Evolutionary conservation across 2,888 invertebrate species (phyloP).

Genomic region (Andrena dorsata): DNA sequence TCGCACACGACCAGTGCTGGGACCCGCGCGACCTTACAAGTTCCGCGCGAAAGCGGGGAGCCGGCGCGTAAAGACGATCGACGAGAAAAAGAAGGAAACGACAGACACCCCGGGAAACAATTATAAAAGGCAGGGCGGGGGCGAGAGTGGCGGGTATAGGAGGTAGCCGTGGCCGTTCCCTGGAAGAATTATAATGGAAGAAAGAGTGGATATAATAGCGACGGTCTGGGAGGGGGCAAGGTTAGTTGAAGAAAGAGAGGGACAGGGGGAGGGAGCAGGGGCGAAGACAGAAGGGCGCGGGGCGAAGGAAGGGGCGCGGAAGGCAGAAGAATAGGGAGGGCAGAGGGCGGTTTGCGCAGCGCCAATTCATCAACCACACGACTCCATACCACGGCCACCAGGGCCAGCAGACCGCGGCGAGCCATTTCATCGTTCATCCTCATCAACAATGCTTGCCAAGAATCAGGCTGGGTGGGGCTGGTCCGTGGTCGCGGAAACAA

Average conservation of each 20-base stretch:
- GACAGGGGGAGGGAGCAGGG: not conserved
- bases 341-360: conserved; percentile 68
- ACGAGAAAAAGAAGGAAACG: conserved; percentile 49
- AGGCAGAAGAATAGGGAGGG: conserved; percentile 55
- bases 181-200: conserved; percentile 72
- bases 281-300: not conserved
- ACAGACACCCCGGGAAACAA: conserved; percentile 66
- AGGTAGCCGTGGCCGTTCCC: conserved; percentile 53
- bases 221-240: conserved; percentile 38
- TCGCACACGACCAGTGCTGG: not conserved
- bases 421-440: conserved; percentile 79
- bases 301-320: conserved; percentile 26
- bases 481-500: conserved; percentile 68
- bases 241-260: conserved; percentile 21
- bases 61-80: conserved; percentile 28
- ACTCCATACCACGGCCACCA: conserved; percentile 62
- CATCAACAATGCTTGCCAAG: conserved; percentile 79
- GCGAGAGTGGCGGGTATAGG: not conserved
- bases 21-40: not conserved
- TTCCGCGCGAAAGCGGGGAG: conserved; percentile 5
- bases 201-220: conserved; percentile 74
- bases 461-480: conserved; percentile 68
- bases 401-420: conserved; percentile 63
- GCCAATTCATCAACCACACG: conserved; percentile 76
- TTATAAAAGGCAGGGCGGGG: conserved; percentile 41